These are phyloP conservation scores for Chaenodraco wilsoni DNA, from an alignment of 2,797 vertebrate genomes.

Conservation along the genomic window DNA sequence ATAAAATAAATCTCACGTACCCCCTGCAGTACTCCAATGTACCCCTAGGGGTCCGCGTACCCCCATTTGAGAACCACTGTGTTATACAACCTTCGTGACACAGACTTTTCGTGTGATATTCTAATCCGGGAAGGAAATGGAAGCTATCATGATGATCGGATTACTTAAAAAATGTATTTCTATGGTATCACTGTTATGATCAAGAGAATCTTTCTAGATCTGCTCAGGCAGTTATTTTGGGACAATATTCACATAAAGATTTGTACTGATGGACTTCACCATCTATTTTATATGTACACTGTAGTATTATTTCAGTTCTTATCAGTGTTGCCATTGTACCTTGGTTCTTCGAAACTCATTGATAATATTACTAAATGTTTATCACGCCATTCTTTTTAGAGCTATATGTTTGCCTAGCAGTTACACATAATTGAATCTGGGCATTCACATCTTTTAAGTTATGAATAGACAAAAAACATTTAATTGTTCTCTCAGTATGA, in stretches of 20 bases:
- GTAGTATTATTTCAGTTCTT: constrained; percentile 3
- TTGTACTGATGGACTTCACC: neutral
- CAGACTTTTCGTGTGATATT: neutral
- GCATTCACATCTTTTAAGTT: neutral
- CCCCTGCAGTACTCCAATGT: too few relatives aligned
- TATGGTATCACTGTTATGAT: neutral
- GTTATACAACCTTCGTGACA: neutral
- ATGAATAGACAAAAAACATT: neutral
- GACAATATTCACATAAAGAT: neutral
- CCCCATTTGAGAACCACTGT: too few relatives aligned
- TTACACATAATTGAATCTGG: neutral
- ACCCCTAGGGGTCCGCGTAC: too few relatives aligned
- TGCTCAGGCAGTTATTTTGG: neutral
- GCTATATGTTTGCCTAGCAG: too few relatives aligned
- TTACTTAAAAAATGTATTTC: neutral
- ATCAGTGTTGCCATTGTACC: neutral
- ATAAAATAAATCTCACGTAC: too few relatives aligned
- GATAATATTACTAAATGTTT: neutral
- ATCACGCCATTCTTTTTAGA: neutral
- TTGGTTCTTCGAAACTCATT: neutral
- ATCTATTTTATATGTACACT: neutral
- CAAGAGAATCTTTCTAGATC: neutral
- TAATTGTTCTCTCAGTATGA: neutral
- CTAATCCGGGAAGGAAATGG: constrained; percentile 27
- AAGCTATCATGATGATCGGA: neutral